Conservation (phyloP, 2,888 invertebrate species). For the Cerastoderma edule region DNA sequence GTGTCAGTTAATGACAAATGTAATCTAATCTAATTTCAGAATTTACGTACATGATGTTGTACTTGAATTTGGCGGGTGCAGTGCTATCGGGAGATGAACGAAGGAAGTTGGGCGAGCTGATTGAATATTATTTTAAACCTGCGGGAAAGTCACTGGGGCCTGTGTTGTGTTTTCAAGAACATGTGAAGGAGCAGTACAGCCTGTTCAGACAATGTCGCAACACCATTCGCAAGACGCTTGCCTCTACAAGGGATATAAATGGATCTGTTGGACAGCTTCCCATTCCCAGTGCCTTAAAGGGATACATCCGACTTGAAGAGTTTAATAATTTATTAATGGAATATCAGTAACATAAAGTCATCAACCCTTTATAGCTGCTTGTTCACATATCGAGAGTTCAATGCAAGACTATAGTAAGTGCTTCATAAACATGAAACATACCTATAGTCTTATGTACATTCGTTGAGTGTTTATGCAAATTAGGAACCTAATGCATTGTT, state of each 20-base stretch:
- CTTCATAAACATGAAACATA: too few species aligned
- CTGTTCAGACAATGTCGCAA: slow-evolving; percentile 41
- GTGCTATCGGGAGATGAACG: slow-evolving; percentile 28
- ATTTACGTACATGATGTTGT: slow-evolving; percentile 34
- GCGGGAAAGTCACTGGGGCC: slow-evolving; percentile 12
- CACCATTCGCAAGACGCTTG: slow-evolving; percentile 29
- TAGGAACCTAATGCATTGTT: too few species aligned
- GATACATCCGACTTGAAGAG: slow-evolving; percentile 38
- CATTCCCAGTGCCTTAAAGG: slow-evolving; percentile 39
- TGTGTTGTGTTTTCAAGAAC: slow-evolving; percentile 39
- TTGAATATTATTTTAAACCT: neutral
- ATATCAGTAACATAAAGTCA: too few species aligned
- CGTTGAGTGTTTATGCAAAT: too few species aligned
- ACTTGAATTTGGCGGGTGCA: slow-evolving; percentile 43
- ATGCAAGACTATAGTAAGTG: too few species aligned
- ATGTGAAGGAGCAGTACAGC: slow-evolving; percentile 35
- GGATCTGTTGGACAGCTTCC: slow-evolving; percentile 30
- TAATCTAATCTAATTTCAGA: slow-evolving; percentile 39
- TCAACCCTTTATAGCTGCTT: too few species aligned
- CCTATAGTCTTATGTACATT: too few species aligned
- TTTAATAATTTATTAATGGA: slow-evolving; percentile 42
- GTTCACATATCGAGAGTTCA: too few species aligned
- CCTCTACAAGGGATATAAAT: slow-evolving; percentile 35
- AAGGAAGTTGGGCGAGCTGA: slow-evolving; percentile 12
- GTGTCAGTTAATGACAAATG: too few species aligned